These are phyloP conservation scores for Pangasianodon gigas DNA, from an alignment of 2,113 vertebrate species.

Conservation along the genomic window DNA sequence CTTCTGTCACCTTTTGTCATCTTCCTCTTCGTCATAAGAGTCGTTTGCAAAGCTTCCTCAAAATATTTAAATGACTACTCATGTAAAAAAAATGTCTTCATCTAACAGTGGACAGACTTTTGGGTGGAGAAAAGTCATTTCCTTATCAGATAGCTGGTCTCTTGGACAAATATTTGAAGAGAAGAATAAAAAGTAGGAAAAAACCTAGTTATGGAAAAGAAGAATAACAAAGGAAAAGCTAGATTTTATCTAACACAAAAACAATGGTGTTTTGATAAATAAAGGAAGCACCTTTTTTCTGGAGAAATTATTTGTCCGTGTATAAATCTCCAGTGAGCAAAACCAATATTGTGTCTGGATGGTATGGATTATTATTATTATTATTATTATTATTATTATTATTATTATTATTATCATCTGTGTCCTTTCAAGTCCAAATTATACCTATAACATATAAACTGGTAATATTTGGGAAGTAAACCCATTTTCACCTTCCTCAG, in stretches of 20 bases:
- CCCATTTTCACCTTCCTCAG: background rate
- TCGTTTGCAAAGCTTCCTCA: background rate
- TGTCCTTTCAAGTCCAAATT: background rate
- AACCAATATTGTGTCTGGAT: background rate
- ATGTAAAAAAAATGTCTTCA: background rate
- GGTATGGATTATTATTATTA: background rate
- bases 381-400: background rate
- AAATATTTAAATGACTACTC: background rate
- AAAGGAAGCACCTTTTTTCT: background rate
- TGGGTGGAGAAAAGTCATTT: background rate
- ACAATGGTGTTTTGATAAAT: background rate
- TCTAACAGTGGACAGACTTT: background rate
- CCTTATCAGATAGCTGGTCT: slow-evolving; percentile 2
- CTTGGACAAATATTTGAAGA: background rate
- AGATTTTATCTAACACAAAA: background rate
- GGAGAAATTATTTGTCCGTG: background rate
- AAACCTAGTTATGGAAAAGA: background rate
- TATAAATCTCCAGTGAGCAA: background rate
- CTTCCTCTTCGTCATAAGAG: background rate
- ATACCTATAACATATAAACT: background rate
- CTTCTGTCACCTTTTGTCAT: background rate
- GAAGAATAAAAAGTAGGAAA: background rate
- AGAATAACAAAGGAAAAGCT: background rate
- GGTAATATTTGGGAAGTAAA: background rate
- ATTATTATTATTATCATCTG: background rate